These are phyloP conservation scores for Propithecus perrieri DNA, from an alignment of 2,797 vertebrate species.

Conservation along the genomic window DNA sequence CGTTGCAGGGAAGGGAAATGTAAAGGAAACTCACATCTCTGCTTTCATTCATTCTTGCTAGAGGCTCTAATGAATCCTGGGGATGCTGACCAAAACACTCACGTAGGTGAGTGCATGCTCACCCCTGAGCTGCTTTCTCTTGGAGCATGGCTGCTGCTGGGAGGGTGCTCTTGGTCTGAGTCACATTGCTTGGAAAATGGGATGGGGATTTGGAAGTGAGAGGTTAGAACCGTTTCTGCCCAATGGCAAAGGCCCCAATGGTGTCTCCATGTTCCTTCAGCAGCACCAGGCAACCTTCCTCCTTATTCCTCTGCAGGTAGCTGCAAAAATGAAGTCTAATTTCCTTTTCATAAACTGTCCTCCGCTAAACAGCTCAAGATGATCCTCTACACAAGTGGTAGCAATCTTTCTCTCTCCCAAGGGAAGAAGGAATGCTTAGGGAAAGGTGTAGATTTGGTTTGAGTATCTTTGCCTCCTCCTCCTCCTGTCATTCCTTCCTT, in stretches of 20 bases:
- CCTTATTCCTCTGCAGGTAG: not conserved
- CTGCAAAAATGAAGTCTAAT: not conserved
- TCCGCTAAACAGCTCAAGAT: not conserved
- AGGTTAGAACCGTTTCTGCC: not conserved
- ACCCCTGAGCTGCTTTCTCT: not conserved
- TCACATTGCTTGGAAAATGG: not conserved
- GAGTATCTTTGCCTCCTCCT: not conserved
- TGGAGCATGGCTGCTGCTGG: not conserved
- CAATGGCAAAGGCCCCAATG: not conserved
- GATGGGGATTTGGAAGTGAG: not conserved
- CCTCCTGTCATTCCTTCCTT: not conserved
- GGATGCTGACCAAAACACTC: not conserved
- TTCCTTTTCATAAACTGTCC: not conserved
- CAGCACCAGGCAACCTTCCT: not conserved
- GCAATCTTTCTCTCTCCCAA: not conserved
- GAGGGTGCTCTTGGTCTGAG: not conserved
- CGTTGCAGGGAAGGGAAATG: not conserved
- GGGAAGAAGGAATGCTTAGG: not conserved
- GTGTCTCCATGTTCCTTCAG: not conserved
- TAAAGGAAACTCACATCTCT: not conserved
- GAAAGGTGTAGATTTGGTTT: not conserved
- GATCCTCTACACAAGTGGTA: not conserved
- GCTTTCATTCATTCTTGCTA: not conserved
- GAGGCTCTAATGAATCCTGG: not conserved
- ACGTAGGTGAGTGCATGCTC: not conserved